Evolutionary conservation across 2,888 invertebrate genomes (phyloP).

Genomic region (Dryobota labecula): DNA sequence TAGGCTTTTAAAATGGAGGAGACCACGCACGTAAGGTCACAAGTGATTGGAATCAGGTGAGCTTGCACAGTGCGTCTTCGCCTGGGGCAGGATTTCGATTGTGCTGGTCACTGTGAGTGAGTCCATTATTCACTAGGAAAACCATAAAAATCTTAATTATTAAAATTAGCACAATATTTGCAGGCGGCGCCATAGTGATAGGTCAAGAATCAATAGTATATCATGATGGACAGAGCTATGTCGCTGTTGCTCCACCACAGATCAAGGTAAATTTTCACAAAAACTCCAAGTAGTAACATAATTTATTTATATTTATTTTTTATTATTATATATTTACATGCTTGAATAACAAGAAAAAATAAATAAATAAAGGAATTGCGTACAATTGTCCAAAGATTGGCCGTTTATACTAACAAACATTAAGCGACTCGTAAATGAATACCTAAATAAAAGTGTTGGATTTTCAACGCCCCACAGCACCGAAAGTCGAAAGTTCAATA

Average conservation of each 20-base stretch:
- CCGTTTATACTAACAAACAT: neutral
- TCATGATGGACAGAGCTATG: slow-evolving; percentile 97
- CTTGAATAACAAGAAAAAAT: neutral
- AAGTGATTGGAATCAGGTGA: no score
- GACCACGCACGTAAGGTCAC: no score
- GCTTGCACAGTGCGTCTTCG: no score
- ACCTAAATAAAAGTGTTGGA: neutral
- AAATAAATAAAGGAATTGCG: neutral
- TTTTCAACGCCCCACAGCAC: neutral
- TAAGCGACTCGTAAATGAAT: neutral
- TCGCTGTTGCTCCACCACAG: slow-evolving; percentile 97
- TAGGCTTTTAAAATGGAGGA: no score
- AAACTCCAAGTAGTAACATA: neutral
- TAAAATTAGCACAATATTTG: slow-evolving; percentile 39
- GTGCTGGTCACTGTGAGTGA: no score
- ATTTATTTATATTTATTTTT: no score
- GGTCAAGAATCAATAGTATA: slow-evolving; percentile 99
- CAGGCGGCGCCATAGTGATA: slow-evolving; percentile 97
- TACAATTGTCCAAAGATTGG: neutral
- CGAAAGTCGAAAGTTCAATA: neutral
- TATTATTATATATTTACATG: no score
- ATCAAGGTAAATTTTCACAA: slow-evolving; percentile 92
- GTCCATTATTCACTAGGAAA: neutral
- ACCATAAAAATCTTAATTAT: neutral
- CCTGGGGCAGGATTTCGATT: no score